Conservation (phyloP, 2,888 invertebrate genomes). For the Ectemnius continuus region DNA sequence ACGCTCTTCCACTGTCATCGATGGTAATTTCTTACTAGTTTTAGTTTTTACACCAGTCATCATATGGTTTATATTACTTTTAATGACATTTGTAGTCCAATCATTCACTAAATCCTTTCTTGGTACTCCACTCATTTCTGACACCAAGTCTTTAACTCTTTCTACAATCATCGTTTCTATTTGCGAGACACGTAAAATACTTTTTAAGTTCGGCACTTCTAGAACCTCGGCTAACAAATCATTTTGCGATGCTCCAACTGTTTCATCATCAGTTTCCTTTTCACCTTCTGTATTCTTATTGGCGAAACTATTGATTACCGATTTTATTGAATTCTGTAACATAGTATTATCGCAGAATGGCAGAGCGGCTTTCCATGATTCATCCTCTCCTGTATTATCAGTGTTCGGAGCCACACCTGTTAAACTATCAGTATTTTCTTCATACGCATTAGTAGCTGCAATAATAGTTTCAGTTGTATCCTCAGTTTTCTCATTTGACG, state of each 20-base stretch:
- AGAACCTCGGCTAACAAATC: conserved; percentile 56
- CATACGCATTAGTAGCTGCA: too few relatives aligned
- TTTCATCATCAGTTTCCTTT: conserved; percentile 16
- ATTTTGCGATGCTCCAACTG: conserved; percentile 31
- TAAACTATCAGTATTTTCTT: too few relatives aligned
- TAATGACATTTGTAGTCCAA: conserved; percentile 44
- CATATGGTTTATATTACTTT: conserved; percentile 26
- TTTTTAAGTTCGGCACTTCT: conserved; percentile 55
- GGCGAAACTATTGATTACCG: conserved; percentile 63
- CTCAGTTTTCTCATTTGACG: too few relatives aligned
- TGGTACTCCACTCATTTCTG: conserved; percentile 23
- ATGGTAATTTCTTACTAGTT: conserved; percentile 10
- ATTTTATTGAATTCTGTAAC: conserved; percentile 56
- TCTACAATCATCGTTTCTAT: conserved; percentile 60
- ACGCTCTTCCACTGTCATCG: conserved; percentile 49
- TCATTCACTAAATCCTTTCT: conserved; percentile 23
- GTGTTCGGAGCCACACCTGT: too few relatives aligned
- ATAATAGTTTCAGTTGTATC: too few relatives aligned
- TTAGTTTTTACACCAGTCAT: conserved; percentile 20
- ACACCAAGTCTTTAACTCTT: conserved; percentile 52
- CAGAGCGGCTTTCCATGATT: conserved; percentile 11
- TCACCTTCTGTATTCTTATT: neutral
- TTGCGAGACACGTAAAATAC: conserved; percentile 58
- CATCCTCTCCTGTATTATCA: neutral
- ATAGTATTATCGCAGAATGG: conserved; percentile 41